Base-by-base conservation (phyloP, 2,797 vertebrate genomes). In the Enteromius paludinosus region DNA sequence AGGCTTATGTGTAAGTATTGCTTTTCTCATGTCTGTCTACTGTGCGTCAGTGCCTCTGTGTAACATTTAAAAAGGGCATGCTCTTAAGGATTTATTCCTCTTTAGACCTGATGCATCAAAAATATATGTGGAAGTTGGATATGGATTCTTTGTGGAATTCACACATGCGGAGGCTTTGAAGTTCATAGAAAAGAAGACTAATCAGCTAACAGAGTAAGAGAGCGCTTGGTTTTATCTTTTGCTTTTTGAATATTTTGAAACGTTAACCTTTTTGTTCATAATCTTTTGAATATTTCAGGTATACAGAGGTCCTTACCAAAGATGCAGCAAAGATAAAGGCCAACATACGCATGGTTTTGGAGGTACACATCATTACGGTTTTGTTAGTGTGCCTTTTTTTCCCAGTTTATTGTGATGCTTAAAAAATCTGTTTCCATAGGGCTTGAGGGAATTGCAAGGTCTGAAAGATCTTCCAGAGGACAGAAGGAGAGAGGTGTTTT, bases 251-350 rank as follows among this genome's bases (percentile, higher is more conserved):
- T 59, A 6, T 52, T 28, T 11, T 47, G 23, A 49, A 68, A 20
- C 35, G 49, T 28, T 3, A 33, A 7, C n/a, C 5, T 12, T 75
- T 28, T 23, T 76, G 5, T 74, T 78, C 5, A 28, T 64, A 11
- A 6, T 54, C 41, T 5, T 77, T 82, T 81, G 76, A 88, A 52
- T 88, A 45, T 90, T 91, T 82, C 88, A 98, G 96, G 83, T 94
- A 95, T 86, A 95, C 95, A 3, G 91, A 97, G 85, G 91, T 89
- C 83, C 94, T 97, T 74, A 96, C 93, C 75, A 96, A 94, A 93
- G 96, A 98, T 86, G 94, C 95, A 0, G 93, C 96, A 74, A 96
- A 95, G 90, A 97, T 98, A 83, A 98, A 96, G 91, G 97, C 96
- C 71, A 95, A 97, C 89, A 97, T 98, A 86, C 94, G 96, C 49